Evolutionary conservation across 2,888 invertebrate genomes (phyloP).

Genomic region (Eupithecia pulchellata): DNA sequence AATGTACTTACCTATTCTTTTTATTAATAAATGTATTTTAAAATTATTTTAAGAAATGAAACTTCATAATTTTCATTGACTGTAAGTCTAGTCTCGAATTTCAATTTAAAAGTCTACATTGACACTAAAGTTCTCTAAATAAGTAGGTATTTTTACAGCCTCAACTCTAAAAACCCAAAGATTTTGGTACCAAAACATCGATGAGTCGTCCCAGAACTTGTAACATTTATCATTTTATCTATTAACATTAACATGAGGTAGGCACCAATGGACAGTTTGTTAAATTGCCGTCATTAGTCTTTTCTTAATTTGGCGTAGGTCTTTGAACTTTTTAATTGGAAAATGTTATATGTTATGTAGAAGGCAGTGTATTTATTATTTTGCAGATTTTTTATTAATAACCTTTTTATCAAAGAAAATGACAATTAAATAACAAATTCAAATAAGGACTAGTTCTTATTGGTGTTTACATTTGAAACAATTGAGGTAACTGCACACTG

Average conservation of each 20-base stretch:
- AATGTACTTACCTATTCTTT: too few relatives aligned
- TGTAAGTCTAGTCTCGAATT: background rate
- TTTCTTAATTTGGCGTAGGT: conserved; percentile 37
- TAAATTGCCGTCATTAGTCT: conserved; percentile 54
- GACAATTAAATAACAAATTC: too few relatives aligned
- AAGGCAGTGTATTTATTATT: background rate
- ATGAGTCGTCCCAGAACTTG: conserved; percentile 32
- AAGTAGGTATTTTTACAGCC: background rate
- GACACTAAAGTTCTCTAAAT: background rate
- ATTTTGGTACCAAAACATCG: background rate
- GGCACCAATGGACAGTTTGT: conserved; percentile 40
- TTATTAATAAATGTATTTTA: too few relatives aligned
- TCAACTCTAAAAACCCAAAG: background rate
- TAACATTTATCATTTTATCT: conserved; percentile 51
- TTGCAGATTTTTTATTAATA: too few relatives aligned
- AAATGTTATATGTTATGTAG: conserved; percentile 3
- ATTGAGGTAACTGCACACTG: too few relatives aligned
- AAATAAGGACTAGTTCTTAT: too few relatives aligned
- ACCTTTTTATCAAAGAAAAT: too few relatives aligned
- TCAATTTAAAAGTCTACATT: background rate
- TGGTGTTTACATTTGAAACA: too few relatives aligned
- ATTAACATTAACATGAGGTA: conserved; percentile 45
- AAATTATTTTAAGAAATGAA: too few relatives aligned
- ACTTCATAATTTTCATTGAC: too few relatives aligned
- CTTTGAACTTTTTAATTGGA: conserved; percentile 28